These are phyloP conservation scores for Drosophila atroscutellata DNA, from an alignment of 2,888 invertebrate genomes.

Conservation along the genomic window DNA sequence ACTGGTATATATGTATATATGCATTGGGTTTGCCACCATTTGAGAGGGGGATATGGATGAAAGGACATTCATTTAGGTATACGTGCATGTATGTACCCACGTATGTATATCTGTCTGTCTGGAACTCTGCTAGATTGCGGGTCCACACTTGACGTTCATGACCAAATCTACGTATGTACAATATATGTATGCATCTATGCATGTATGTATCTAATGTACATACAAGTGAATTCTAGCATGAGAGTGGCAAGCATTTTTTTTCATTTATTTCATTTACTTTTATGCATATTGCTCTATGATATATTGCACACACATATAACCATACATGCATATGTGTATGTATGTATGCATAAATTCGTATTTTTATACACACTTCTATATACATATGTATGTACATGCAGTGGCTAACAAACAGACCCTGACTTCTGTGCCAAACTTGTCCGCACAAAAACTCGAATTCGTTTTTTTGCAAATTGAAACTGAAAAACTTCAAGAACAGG, in stretches of 20 bases:
- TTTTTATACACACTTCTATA: background rate
- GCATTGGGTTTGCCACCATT: slow-evolving; percentile 1
- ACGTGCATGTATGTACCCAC: slow-evolving; percentile 2
- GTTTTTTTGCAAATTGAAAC: slow-evolving; percentile 8
- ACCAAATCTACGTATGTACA: slow-evolving; percentile 33
- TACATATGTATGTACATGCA: background rate
- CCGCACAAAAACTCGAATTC: slow-evolving; percentile 1
- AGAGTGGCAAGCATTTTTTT: slow-evolving; percentile 19
- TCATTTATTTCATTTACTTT: slow-evolving; percentile 25
- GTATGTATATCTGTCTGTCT: background rate
- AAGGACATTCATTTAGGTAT: slow-evolving; percentile 12
- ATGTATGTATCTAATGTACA: slow-evolving; percentile 5
- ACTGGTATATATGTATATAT: background rate
- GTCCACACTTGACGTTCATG: slow-evolving; percentile 34
- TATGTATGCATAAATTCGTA: background rate
- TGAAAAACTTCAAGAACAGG: slow-evolving; percentile 1
- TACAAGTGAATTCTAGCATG: background rate
- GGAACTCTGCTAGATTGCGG: slow-evolving; percentile 22
- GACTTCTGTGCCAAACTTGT: slow-evolving; percentile 8
- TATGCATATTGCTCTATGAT: slow-evolving; percentile 8
- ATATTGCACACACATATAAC: background rate
- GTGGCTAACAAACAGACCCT: slow-evolving; percentile 6
- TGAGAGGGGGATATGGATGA: slow-evolving; percentile 13
- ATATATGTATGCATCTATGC: slow-evolving; percentile 7
- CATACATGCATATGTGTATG: background rate